Conservation (phyloP, 2,888 invertebrate genomes). For the Helleia helle region DNA sequence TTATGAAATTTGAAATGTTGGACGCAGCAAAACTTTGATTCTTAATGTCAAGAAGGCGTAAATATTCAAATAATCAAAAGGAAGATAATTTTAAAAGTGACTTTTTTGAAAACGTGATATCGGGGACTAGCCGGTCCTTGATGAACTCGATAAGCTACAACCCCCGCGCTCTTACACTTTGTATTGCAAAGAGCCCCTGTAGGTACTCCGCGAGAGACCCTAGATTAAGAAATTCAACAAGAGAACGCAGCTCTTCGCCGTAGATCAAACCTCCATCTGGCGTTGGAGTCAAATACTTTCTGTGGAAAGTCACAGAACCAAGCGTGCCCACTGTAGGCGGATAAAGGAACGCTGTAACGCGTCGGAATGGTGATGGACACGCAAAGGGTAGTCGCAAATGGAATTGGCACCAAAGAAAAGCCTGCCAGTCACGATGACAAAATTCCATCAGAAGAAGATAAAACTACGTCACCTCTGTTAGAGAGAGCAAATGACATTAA, state of each 20-base stretch:
- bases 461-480: conserved; percentile 60
- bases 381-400: conserved; percentile 56
- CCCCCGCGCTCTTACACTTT: conserved; percentile 64
- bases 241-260: conserved; percentile 57
- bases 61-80: conserved; percentile 41
- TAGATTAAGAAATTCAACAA: conserved; percentile 73
- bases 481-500: conserved; percentile 43
- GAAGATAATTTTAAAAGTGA: conserved; percentile 53
- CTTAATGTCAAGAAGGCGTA: conserved; percentile 58
- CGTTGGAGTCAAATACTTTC: conserved; percentile 6
- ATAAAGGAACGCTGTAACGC: conserved; percentile 17
- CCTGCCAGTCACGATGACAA: conserved; percentile 49
- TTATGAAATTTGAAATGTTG: conserved; percentile 52
- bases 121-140: conserved; percentile 73
- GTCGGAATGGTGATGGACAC: conserved; percentile 58
- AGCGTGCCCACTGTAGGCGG: background rate
- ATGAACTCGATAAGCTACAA: conserved; percentile 69
- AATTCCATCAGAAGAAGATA: conserved; percentile 66
- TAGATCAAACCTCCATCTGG: conserved; percentile 39
- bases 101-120: conserved; percentile 56
- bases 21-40: conserved; percentile 56
- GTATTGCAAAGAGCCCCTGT: conserved; percentile 61
- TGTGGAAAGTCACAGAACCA: background rate
- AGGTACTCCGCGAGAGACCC: conserved; percentile 74
- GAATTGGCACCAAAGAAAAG: conserved; percentile 61